Evolutionary conservation across 2,113 vertebrate genomes (phyloP), one percentile per base, ranked within the genome.

Genomic region (Gorsachius goisagi): DNA sequence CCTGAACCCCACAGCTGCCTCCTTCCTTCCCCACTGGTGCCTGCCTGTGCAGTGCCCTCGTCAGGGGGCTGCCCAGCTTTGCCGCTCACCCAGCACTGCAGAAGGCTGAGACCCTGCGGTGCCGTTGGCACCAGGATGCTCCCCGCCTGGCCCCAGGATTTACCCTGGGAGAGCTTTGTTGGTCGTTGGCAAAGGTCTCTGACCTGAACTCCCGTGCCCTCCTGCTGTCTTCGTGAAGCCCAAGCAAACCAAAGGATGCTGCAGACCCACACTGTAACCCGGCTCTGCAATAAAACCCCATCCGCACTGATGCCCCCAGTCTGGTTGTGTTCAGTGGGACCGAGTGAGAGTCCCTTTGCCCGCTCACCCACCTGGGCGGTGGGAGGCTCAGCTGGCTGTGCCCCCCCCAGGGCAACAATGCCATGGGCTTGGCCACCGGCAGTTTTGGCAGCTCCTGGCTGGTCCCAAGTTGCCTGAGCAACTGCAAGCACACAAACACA

Each of bases 381-480:
- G 69, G 79, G 37, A 27, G 66, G 50, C 64, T 52, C 4, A 7
- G n/a, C 67, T 23, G 58, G 45, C 47, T 10, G 4, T 62, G 44
- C 68, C 5, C 3, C 3, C 52, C 41, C 24, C 37, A 1, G 44
- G 72, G 20, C 23, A 44, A 92, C 47, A 4, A 5, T 23, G 88
- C 37, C 18, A 15, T 19, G 68, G 83, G 81, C 81, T 78, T 47
- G 85, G 69, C 79, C 18, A 18, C 50, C 24, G 22, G n/a, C 30
- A 32, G 10, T 67, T 90, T 74, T 85, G 82, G 68, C 89, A 85
- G 95, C 94, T 96, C 68, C 95, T 90, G 96, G 92, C 95, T 95
- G 85, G 93, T 81, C 91, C 96, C 12, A 66, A 88, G 98, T 98
- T 97, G 96, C 96, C 97, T 91, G 92, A 97, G 97, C 97, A 98